These are phyloP conservation scores for Drosophila micromelanica DNA, from an alignment of 1,140 invertebrate genomes.

Conservation along the genomic window DNA sequence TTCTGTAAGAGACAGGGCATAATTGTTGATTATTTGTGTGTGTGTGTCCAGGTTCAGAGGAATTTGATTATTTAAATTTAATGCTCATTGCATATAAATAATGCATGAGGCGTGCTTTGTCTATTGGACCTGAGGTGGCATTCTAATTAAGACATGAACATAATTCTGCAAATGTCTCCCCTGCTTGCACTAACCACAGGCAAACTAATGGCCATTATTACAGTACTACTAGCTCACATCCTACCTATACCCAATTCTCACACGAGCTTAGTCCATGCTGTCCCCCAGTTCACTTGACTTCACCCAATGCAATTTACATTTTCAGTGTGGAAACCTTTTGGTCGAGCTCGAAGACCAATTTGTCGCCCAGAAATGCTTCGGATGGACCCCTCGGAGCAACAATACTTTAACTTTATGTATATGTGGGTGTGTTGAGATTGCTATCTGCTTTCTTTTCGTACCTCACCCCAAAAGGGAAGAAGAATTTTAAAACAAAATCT, in stretches of 20 bases:
- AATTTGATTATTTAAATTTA: conserved; percentile 81
- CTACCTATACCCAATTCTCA: not conserved
- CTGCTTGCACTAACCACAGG: conserved; percentile 31
- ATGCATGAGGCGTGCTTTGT: conserved; percentile 61
- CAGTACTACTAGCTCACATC: conserved; percentile 1
- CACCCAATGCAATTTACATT: conserved; percentile 44
- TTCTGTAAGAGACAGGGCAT: not conserved
- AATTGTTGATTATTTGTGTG: not conserved
- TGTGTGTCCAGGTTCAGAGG: conserved; percentile 30
- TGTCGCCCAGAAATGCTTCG: conserved; percentile 52
- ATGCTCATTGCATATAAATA: conserved; percentile 68
- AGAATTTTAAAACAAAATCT: conserved; percentile 67
- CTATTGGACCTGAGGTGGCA: conserved; percentile 30
- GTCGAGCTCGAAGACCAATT: conserved; percentile 56
- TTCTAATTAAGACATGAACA: conserved; percentile 70
- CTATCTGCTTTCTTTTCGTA: conserved; percentile 7
- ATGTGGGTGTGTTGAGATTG: conserved; percentile 50
- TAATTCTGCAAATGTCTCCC: conserved; percentile 61
- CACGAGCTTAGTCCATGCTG: not conserved
- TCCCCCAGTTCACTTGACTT: conserved; percentile 22
- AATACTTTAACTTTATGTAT: conserved; percentile 50
- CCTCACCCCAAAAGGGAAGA: conserved; percentile 14
- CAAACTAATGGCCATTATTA: conserved; percentile 65
- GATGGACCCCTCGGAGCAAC: conserved; percentile 44
- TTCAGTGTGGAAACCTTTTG: conserved; percentile 38